phyloP scores from a whole-genome alignment of 2,888 invertebrate species.

The Listrodromus nycthemerus region DNA sequence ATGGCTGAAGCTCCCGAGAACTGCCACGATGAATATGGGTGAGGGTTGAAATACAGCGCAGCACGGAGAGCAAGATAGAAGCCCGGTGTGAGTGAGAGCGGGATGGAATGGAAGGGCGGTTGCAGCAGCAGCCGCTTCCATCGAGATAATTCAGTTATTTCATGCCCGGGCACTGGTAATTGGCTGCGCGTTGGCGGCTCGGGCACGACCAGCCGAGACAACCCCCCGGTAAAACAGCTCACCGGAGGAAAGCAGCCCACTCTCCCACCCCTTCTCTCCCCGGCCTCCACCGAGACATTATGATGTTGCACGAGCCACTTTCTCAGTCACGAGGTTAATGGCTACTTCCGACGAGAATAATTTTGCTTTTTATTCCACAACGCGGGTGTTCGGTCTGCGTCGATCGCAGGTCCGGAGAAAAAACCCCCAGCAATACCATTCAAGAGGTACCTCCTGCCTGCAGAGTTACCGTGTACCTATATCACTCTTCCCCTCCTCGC shows the following conservation, averaged over 20 bases:
- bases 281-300: slow-evolving; percentile 75
- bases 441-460: not conserved
- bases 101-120: slow-evolving; percentile 71
- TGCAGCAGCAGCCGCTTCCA: slow-evolving; percentile 80
- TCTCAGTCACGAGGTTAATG: slow-evolving; percentile 80
- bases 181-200: slow-evolving; percentile 80
- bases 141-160: slow-evolving; percentile 83
- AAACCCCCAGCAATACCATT: slow-evolving; percentile 3
- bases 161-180: slow-evolving; percentile 83
- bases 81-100: slow-evolving; percentile 54
- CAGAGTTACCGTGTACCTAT: not conserved
- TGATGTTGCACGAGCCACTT: slow-evolving; percentile 80
- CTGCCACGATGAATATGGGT: slow-evolving; percentile 46
- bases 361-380: slow-evolving; percentile 69
- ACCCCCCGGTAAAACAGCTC: slow-evolving; percentile 67
- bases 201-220: slow-evolving; percentile 70
- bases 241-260: slow-evolving; percentile 69
- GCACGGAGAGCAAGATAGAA: slow-evolving; percentile 32
- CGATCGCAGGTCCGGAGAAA: not conserved
- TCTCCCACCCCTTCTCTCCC: slow-evolving; percentile 18
- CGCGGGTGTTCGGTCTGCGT: not conserved
- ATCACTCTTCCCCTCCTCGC: not conserved
- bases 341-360: slow-evolving; percentile 77
- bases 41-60: slow-evolving; percentile 55
- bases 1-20: slow-evolving; percentile 55